Conservation (phyloP, 2,888 invertebrate species). For the Agrochola macilenta region DNA sequence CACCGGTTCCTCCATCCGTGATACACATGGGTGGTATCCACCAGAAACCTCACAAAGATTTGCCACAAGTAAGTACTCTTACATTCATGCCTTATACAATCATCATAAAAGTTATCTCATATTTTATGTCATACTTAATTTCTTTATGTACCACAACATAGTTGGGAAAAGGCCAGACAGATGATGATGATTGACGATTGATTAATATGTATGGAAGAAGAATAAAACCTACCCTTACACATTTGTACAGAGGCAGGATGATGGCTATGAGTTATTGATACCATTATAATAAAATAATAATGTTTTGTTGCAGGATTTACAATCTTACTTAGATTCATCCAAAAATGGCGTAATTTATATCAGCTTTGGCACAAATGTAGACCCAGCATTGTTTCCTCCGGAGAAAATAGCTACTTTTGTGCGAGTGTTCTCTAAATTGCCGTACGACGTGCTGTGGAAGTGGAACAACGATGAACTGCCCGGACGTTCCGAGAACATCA, state of each 20-base stretch:
- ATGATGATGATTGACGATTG: no score
- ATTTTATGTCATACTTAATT: background rate
- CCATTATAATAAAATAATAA: background rate
- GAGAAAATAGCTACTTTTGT: conserved; percentile 72
- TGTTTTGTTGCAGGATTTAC: conserved; percentile 72
- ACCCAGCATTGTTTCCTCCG: conserved; percentile 71
- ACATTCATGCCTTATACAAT: background rate
- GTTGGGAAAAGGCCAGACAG: background rate
- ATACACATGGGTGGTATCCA: conserved; percentile 75
- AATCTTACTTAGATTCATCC: conserved; percentile 68
- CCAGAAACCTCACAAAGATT: conserved; percentile 56
- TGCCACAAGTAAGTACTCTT: conserved; percentile 27
- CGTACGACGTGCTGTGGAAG: conserved; percentile 83
- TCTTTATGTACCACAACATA: background rate
- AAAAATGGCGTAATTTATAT: conserved; percentile 71
- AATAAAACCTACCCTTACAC: background rate
- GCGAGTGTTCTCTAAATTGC: conserved; percentile 76
- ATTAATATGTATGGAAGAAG: background rate
- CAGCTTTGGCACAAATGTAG: conserved; percentile 71
- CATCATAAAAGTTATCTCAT: background rate
- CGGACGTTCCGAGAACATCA: conserved; percentile 72
- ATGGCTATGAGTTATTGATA: background rate
- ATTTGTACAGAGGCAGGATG: background rate
- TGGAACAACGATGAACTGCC: conserved; percentile 74
- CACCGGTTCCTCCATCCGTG: conserved; percentile 71